Conservation (phyloP, 2,797 vertebrate species). For the Clamator glandarius region DNA sequence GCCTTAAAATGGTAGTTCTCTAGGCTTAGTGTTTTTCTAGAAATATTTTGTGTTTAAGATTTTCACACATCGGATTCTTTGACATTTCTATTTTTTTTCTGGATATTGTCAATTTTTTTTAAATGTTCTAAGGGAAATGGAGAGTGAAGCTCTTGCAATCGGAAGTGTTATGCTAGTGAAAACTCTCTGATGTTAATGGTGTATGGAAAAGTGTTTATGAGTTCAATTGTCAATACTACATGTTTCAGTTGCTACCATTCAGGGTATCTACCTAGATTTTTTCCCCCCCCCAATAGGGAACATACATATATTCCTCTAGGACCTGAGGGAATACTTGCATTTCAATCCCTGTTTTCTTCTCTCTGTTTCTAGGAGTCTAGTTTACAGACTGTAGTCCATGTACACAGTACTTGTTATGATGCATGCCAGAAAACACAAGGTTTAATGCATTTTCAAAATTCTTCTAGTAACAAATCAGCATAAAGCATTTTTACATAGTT, state of each 20-base stretch:
- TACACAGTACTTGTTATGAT: background rate
- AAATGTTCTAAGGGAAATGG: background rate
- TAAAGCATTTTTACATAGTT: background rate
- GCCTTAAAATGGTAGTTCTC: background rate
- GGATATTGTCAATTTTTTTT: background rate
- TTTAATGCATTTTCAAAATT: background rate
- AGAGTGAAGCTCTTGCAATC: background rate
- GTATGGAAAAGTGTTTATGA: background rate
- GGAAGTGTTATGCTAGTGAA: background rate
- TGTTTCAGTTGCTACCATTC: background rate
- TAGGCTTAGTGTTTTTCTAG: background rate
- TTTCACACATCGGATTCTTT: background rate
- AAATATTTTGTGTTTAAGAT: background rate
- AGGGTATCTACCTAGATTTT: background rate
- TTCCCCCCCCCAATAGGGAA: background rate
- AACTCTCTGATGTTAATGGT: background rate
- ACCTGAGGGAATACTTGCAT: background rate
- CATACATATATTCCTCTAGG: background rate
- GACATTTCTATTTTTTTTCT: background rate
- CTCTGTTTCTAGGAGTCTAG: background rate
- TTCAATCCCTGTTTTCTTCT: background rate
- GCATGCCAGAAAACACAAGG: background rate
- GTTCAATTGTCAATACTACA: background rate
- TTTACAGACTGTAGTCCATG: background rate
- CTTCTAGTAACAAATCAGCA: background rate